Conservation (phyloP, 2,113 vertebrate genomes). For the Bostrychus sinensis region DNA sequence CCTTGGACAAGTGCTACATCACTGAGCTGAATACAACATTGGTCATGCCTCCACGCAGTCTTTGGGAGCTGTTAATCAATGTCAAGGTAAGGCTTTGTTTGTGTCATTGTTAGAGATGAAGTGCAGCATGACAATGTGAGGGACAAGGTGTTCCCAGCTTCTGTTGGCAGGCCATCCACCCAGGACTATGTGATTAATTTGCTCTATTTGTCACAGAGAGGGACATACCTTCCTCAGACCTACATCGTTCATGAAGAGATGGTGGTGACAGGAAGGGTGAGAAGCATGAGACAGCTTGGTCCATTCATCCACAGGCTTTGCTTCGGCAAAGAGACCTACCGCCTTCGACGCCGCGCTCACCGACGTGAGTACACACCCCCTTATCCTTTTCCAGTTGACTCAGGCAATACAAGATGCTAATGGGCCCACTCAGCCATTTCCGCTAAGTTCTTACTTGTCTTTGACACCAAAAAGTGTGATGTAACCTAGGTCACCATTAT, state of each 20-base stretch:
- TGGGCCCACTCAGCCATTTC: conserved; percentile 4
- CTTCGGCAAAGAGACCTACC: conserved; percentile 90
- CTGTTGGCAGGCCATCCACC: conserved; percentile 12
- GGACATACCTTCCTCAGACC: conserved; percentile 91
- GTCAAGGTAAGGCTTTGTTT: conserved; percentile 84
- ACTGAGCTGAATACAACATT: conserved; percentile 91
- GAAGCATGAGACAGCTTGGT: conserved; percentile 89
- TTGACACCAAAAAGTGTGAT: conserved; percentile 16
- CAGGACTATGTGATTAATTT: conserved; percentile 41
- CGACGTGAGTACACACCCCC: conserved; percentile 80
- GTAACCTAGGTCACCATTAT: conserved; percentile 1
- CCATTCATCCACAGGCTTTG: conserved; percentile 92
- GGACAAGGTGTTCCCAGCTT: conserved; percentile 23
- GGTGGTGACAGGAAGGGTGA: conserved; percentile 87
- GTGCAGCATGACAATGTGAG: conserved; percentile 15
- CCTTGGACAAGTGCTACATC: conserved; percentile 93
- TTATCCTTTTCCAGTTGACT: conserved; percentile 1
- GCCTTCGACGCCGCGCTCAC: conserved; percentile 83
- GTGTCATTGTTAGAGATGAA: conserved; percentile 13
- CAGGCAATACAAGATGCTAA: conserved; percentile 4
- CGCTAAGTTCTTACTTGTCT: conserved; percentile 7
- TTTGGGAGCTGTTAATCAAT: conserved; percentile 92
- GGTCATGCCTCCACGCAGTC: conserved; percentile 90
- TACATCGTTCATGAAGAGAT: conserved; percentile 96
- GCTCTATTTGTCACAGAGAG: conserved; percentile 80